phyloP scores from a whole-genome alignment of 2,113 vertebrate genomes.

The Mesitornis unicolor region DNA sequence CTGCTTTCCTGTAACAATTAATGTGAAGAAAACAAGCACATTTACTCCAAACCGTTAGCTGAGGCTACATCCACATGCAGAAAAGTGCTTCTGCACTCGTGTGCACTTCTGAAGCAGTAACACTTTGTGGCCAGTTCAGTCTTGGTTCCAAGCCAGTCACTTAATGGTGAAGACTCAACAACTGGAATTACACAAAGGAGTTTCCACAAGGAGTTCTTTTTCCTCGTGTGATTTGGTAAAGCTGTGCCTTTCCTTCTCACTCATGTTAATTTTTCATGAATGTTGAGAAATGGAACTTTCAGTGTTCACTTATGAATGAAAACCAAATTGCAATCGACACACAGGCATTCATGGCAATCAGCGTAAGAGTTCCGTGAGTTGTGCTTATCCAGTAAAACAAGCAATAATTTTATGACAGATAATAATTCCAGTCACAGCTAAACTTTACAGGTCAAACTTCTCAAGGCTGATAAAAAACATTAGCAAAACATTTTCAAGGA shows the following conservation, averaged over 20 bases:
- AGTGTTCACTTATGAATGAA: not conserved
- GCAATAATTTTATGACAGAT: not conserved
- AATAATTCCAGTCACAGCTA: not conserved
- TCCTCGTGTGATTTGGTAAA: not conserved
- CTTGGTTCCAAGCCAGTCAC: not conserved
- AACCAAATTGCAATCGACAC: not conserved
- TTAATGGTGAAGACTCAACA: not conserved
- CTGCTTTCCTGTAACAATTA: not conserved
- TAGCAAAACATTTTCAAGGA: not conserved
- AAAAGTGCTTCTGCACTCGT: not conserved
- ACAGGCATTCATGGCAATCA: not conserved
- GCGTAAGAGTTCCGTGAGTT: not conserved
- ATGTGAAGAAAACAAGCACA: fast-evolving
- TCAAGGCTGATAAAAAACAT: not conserved
- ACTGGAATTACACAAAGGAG: not conserved
- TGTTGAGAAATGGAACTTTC: not conserved
- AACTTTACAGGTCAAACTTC: not conserved
- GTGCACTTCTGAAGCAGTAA: not conserved
- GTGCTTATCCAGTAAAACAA: not conserved
- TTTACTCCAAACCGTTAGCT: not conserved
- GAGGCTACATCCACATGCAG: not conserved
- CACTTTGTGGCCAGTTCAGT: not conserved
- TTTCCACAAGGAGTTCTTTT: not conserved
- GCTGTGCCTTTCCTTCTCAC: not conserved
- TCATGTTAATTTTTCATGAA: not conserved